A percentile compares a stretch with the other conserved stretches of the same genome.
Evolutionary conservation across 2,888 invertebrate genomes (phyloP).

Genomic region (Eilema caniola): DNA sequence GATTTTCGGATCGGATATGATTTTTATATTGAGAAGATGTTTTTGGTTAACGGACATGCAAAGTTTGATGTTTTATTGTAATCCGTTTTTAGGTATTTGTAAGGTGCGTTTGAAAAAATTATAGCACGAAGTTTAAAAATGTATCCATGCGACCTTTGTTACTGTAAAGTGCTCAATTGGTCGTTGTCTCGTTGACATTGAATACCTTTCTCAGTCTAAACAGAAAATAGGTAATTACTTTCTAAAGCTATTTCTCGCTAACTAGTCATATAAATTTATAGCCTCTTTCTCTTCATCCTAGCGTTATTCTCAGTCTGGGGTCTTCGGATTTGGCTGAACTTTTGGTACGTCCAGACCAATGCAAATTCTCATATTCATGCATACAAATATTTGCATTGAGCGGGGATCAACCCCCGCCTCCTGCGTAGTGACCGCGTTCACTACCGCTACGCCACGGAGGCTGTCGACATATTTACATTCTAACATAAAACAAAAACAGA

Average conservation of each 20-base stretch:
- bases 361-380: too few species aligned
- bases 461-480: too few species aligned
- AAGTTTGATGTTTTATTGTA: not conserved
- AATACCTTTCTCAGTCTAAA: not conserved
- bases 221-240: not conserved
- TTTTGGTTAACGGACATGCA: not conserved
- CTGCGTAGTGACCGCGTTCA: too few species aligned
- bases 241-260: not conserved
- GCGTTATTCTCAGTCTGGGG: too few species aligned
- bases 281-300: too few species aligned
- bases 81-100: not conserved
- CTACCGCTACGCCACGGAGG: too few species aligned
- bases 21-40: not conserved
- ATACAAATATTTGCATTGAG: too few species aligned
- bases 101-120: not conserved
- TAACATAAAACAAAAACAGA: not conserved
- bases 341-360: too few species aligned
- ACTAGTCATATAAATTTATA: not conserved
- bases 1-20: slow-evolving; percentile 29
- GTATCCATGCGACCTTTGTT: not conserved
- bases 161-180: not conserved
- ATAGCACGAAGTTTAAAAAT: too few species aligned
- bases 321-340: too few species aligned
- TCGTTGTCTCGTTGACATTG: not conserved
- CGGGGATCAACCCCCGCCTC: too few species aligned